These are phyloP conservation scores for Tupaia chinensis DNA, from an alignment of 2,113 vertebrate species.

Conservation along the genomic window DNA sequence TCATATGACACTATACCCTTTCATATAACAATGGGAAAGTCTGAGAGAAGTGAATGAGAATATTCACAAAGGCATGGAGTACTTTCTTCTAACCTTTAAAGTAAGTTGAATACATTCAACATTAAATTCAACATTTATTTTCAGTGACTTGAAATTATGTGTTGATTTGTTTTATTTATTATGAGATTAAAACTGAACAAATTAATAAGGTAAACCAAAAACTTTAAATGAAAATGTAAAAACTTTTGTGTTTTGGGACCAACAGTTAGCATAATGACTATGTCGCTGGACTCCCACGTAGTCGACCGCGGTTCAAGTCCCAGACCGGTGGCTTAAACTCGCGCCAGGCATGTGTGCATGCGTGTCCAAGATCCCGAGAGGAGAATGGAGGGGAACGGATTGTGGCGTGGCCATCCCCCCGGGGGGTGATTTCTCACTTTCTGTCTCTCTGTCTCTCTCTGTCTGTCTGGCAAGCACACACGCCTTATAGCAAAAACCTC, in stretches of 20 bases:
- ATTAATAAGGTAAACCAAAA: neutral
- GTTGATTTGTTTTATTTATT: neutral
- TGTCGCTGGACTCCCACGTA: no score
- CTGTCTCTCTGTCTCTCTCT: no score
- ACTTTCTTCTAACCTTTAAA: neutral
- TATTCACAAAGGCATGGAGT: neutral
- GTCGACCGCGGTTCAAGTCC: no score
- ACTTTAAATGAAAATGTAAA: neutral
- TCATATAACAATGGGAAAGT: slow-evolving; percentile 15
- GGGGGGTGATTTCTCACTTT: no score
- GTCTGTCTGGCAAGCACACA: no score
- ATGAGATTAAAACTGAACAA: neutral
- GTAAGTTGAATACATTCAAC: neutral
- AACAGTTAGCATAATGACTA: no score
- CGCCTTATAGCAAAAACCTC: no score
- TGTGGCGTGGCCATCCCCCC: no score
- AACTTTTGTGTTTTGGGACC: neutral
- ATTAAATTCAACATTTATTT: neutral
- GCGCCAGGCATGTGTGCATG: no score
- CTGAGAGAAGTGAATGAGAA: neutral
- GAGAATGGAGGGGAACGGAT: no score
- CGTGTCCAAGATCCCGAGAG: no score
- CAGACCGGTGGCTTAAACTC: no score
- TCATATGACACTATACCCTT: neutral
- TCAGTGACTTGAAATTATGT: neutral